These are phyloP conservation scores for Troilus luridus DNA, from an alignment of 2,888 invertebrate species.

Conservation along the genomic window DNA sequence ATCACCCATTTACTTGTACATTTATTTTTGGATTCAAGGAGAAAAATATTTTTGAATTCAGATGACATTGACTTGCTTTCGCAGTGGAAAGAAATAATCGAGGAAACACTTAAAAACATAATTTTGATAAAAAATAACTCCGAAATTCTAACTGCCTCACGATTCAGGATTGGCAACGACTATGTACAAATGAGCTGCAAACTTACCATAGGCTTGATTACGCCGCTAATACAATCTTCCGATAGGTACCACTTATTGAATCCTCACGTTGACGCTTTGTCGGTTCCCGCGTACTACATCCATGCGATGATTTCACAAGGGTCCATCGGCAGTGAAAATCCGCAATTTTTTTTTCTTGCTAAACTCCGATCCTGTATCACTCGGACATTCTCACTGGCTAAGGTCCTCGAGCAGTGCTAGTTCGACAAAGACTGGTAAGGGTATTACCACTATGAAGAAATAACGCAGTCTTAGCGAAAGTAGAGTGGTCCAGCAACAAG, in stretches of 20 bases:
- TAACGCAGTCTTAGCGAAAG: constrained; percentile 40
- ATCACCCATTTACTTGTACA: no score
- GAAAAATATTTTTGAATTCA: background rate
- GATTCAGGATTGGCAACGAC: background rate
- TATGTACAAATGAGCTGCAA: background rate
- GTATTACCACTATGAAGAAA: constrained; percentile 41
- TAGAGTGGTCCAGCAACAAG: constrained; percentile 46
- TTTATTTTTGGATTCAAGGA: no score
- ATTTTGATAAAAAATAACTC: background rate
- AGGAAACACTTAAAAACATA: background rate
- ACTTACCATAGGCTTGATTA: constrained; percentile 3
- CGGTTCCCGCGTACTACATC: constrained; percentile 7
- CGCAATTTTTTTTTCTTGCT: background rate
- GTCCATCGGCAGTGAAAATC: background rate
- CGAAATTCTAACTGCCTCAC: background rate
- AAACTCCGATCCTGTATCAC: background rate
- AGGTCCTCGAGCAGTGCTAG: background rate
- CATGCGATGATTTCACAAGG: background rate
- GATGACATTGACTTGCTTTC: background rate
- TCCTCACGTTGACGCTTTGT: background rate
- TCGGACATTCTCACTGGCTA: background rate
- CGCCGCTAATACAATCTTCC: background rate
- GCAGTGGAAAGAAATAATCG: background rate
- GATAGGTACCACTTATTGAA: background rate
- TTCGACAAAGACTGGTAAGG: constrained; percentile 37